phyloP scores from a whole-genome alignment of 2,888 invertebrate species.

The Mystacides longicornis region DNA sequence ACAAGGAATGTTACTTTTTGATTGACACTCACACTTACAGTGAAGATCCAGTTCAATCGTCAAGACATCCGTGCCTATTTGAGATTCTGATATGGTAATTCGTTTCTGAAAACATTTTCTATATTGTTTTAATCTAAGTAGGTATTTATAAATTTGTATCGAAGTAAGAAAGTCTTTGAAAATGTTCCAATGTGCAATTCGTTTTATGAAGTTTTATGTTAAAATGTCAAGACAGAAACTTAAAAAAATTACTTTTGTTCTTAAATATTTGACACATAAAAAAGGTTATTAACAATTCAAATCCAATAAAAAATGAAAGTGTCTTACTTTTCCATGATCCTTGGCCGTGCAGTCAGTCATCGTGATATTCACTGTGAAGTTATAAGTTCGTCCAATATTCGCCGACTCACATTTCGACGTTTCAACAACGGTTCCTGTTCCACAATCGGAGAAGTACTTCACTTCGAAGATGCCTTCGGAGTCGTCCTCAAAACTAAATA shows the following conservation, averaged over 20 bases:
- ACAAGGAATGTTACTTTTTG: slow-evolving; percentile 29
- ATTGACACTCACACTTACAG: slow-evolving; percentile 60
- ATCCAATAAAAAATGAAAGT: too few species aligned
- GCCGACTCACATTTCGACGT: slow-evolving; percentile 55
- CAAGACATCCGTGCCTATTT: slow-evolving; percentile 62
- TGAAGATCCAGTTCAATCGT: slow-evolving; percentile 65
- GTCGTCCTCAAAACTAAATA: slow-evolving; percentile 52
- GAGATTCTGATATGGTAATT: slow-evolving; percentile 67
- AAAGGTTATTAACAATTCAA: too few species aligned
- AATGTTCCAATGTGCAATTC: too few species aligned
- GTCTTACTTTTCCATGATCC: slow-evolving; percentile 6
- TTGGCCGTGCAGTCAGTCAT: slow-evolving; percentile 38
- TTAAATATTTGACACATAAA: too few species aligned
- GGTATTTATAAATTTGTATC: too few species aligned
- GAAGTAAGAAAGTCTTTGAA: too few species aligned
- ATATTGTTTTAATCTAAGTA: too few species aligned
- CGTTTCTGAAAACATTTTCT: slow-evolving; percentile 30
- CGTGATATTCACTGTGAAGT: slow-evolving; percentile 56
- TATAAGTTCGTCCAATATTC: slow-evolving; percentile 53
- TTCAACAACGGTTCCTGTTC: slow-evolving; percentile 41
- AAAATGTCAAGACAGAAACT: too few species aligned
- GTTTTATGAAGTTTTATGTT: too few species aligned
- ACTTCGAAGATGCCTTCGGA: slow-evolving; percentile 54
- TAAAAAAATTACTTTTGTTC: too few species aligned
- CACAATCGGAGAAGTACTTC: slow-evolving; percentile 67